Base-by-base conservation (phyloP, 1,140 invertebrate genomes). In the Acarapis woodi region DNA sequence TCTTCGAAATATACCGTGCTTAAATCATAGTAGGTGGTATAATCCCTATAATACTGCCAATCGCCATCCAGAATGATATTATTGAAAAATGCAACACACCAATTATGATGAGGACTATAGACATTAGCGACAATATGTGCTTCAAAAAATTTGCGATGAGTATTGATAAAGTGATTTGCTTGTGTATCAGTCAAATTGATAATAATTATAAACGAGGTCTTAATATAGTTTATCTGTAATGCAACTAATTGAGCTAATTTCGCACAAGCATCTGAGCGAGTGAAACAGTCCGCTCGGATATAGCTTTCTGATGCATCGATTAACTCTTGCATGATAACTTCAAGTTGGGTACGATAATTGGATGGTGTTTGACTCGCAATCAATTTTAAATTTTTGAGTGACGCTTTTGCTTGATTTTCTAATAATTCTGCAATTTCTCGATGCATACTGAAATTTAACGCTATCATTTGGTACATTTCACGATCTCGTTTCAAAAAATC, bases 401-500 rank as follows among this genome's bases (percentile, higher is more conserved):
- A 23, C 28, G 34, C 21, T 25, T 42, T 38, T 3, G 46, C 47
- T n/a, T 38, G 35, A 36, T 63, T 64, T 48, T 68, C 64, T 52
- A 74, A 69, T 33, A 71, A 61, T 19, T 65, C 56, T 1, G 73
- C 75, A 4, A 74, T 70, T 54, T 79, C 72, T 1, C 70, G 54
- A 44, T 71, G 70, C 54, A 79, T 63, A 39, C 64, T 66, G 51
- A 78, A 79, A 48, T 76, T 71, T 9, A 73, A 52, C 0, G 73
- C 71, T 3, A 78, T 71, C 51, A 77, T 61, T 42, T 67, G 68
- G 47, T 73, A 76, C 0, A 70, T 59, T 34, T 76, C 70, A 15
- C 62, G 67, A 49, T 78, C 66, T n/a, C 65, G 62, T 45, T 70
- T 73, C n/a, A 79, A 56, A 54, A 74, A 82, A 47, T 79, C 73